These are phyloP conservation scores for Ia io DNA, from an alignment of 2,113 vertebrate species.

Conservation along the genomic window DNA sequence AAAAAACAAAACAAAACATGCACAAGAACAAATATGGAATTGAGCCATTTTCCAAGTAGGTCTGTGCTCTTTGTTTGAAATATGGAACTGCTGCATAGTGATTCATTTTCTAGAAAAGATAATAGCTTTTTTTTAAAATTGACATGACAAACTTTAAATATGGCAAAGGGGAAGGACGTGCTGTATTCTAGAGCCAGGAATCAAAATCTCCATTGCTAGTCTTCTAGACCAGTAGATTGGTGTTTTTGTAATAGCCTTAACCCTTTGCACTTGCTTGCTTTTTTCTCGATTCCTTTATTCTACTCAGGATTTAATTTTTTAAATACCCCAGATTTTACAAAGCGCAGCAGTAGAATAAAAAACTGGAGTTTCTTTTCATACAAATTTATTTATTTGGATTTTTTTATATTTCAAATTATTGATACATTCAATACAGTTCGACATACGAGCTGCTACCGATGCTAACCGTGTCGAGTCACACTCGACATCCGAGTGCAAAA, in stretches of 20 bases:
- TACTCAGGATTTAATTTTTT: too few species aligned
- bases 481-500: too few species aligned
- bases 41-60: background rate
- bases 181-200: background rate
- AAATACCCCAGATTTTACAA: too few species aligned
- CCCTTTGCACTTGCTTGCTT: too few species aligned
- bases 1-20: background rate
- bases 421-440: too few species aligned
- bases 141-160: background rate
- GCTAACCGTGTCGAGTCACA: too few species aligned
- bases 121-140: background rate
- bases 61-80: background rate
- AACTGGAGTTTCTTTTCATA: too few species aligned
- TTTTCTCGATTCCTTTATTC: too few species aligned
- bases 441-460: too few species aligned
- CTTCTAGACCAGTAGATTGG: background rate
- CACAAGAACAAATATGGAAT: background rate
- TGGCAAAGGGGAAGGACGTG: background rate
- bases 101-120: slow-evolving; percentile 24
- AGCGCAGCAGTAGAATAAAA: too few species aligned
- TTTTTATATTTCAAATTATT: too few species aligned
- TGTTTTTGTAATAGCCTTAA: background rate
- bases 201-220: background rate
- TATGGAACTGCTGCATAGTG: background rate
- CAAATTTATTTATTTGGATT: too few species aligned